phyloP scores from a whole-genome alignment of 1,140 invertebrate genomes.

The Zaprionus gabonicus region DNA sequence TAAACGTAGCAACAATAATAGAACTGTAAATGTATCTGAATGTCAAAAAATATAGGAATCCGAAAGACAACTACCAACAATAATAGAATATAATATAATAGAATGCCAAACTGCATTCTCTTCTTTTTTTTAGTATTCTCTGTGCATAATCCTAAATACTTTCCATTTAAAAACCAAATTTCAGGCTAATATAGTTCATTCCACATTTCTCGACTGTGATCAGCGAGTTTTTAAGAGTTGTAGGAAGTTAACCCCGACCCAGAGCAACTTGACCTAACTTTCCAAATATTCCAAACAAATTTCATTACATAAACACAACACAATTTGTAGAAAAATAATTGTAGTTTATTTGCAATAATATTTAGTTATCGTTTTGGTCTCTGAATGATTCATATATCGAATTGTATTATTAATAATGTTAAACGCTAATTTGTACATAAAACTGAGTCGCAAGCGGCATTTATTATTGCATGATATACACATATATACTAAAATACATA shows the following conservation, averaged over 20 bases:
- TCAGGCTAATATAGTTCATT: too few species aligned
- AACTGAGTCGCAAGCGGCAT: constrained; percentile 78
- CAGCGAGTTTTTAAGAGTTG: too few species aligned
- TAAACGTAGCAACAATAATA: too few species aligned
- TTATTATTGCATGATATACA: constrained; percentile 67
- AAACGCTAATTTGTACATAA: constrained; percentile 78
- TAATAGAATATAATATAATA: too few species aligned
- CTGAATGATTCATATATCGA: constrained; percentile 66
- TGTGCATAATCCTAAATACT: too few species aligned
- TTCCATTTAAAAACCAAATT: too few species aligned
- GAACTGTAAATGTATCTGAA: too few species aligned
- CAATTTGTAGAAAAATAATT: constrained; percentile 64
- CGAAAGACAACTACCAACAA: too few species aligned
- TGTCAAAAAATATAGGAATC: too few species aligned
- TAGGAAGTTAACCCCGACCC: background rate
- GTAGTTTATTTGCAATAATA: constrained; percentile 38
- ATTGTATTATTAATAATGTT: constrained; percentile 60
- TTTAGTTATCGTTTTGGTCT: constrained; percentile 56
- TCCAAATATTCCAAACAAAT: background rate
- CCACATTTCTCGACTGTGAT: too few species aligned
- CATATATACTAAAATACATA: background rate
- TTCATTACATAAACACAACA: constrained; percentile 4
- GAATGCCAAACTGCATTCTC: too few species aligned
- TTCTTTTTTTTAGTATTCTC: too few species aligned
- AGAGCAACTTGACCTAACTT: background rate